Evolutionary conservation across 2,888 invertebrate genomes (phyloP), one percentile per base, ranked within the genome.

Genomic region (Tetramorium bicarinatum): DNA sequence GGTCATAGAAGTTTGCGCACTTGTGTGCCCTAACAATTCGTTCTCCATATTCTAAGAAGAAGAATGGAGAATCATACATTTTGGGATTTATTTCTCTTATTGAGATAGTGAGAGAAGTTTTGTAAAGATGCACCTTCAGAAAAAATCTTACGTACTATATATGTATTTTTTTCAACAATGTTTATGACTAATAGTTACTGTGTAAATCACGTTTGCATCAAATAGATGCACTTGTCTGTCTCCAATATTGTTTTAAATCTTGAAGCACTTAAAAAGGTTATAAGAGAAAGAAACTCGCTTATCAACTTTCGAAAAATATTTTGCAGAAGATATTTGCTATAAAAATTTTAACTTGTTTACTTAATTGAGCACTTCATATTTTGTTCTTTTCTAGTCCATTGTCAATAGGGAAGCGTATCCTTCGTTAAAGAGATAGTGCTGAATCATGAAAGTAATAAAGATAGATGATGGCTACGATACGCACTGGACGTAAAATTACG

Each of bases 381-480:
- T 0, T 8, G 18, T 38, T 56, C 9, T 13, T 21, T 25, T 49
- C 38, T 3, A 49, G 25, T 52, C 25, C 3, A 21, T 21, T 34
- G 18, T 38, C 8, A 56, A 44, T 9, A 15, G 66, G 25, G 34
- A 47, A 71, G n/a, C 54, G 47, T 34, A 34, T 21, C 67, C 56
- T 74, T 85, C 86, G 41, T 87, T 85, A 84, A 87, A 79, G 77
- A 71, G 69, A 84, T 44, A 38, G 21, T 66, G 64, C 62, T 41
- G 38, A 41, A 11, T 62, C 62, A 74, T 85, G 3, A 80, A 87
- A 88, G 74, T 89, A 79, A 38, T 67, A 77, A 71, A 84, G 82
- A 86, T 89, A 84, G 81, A 52, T 47, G 83, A 86, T 87, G 85
- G 84, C 86, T 87, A 38, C n/a, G n/a, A 11, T 34, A 25, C 15